These are phyloP conservation scores for Drosophila orena DNA, from an alignment of 1,140 invertebrate genomes.

Conservation along the genomic window DNA sequence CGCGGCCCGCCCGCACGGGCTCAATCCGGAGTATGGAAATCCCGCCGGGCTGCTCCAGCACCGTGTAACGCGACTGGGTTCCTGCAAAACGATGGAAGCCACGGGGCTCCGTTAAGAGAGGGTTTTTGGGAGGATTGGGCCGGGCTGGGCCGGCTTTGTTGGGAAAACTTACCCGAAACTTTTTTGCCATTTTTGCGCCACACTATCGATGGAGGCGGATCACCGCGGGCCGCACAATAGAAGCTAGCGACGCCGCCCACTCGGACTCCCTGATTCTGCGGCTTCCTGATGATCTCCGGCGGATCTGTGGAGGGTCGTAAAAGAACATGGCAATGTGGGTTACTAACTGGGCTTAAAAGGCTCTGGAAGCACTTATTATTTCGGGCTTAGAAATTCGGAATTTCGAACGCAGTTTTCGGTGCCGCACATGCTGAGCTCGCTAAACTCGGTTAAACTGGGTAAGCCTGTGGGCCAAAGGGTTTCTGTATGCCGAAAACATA, in stretches of 20 bases:
- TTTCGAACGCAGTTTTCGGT: background rate
- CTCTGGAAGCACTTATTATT: background rate
- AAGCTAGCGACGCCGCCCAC: constrained; percentile 96
- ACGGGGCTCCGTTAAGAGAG: constrained; percentile 25
- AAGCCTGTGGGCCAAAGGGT: background rate
- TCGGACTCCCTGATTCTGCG: constrained; percentile 94
- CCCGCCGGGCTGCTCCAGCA: constrained; percentile 86
- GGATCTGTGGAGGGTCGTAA: constrained; percentile 90
- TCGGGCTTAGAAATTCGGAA: constrained; percentile 7
- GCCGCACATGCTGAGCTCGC: constrained; percentile 2
- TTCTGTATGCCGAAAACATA: background rate
- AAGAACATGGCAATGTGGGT: constrained; percentile 61
- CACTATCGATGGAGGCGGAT: constrained; percentile 94
- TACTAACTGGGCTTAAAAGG: constrained; percentile 24
- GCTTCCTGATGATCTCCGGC: constrained; percentile 94
- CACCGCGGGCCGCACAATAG: constrained; percentile 96
- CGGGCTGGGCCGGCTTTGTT: too few relatives aligned
- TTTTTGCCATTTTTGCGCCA: constrained; percentile 96
- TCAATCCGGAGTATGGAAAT: constrained; percentile 96
- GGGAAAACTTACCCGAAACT: constrained; percentile 88
- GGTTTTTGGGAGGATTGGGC: background rate
- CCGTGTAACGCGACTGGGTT: constrained; percentile 90
- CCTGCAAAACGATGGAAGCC: constrained; percentile 74
- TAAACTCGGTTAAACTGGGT: background rate
- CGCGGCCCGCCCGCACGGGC: constrained; percentile 92